Conservation (phyloP, 2,888 invertebrate species). For the Agapostemon virescens region DNA sequence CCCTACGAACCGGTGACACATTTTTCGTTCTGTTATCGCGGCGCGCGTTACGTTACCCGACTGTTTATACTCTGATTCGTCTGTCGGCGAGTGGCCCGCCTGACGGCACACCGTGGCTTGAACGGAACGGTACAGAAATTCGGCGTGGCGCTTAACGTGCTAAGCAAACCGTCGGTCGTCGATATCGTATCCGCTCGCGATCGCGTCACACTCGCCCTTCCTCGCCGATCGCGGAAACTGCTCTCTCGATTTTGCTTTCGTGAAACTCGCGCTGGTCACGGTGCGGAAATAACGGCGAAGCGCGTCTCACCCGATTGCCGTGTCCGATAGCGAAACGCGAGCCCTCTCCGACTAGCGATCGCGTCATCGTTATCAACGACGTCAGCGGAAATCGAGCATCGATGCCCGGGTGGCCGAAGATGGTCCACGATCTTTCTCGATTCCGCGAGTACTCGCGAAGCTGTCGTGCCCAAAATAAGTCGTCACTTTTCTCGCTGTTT, state of each 20-base stretch:
- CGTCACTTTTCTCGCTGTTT: background rate
- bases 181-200: conserved; percentile 54
- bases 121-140: no score
- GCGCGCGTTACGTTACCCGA: no score
- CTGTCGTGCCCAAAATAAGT: background rate
- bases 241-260: background rate
- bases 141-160: no score
- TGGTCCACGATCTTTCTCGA: background rate
- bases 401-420: no score
- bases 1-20: no score
- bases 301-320: background rate
- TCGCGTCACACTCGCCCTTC: conserved; percentile 38
- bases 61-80: no score
- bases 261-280: background rate
- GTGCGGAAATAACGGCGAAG: background rate
- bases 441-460: background rate
- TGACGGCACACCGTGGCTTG: no score
- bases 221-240: conserved; percentile 3
- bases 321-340: background rate
- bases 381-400: background rate
- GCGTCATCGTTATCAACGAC: conserved; percentile 1
- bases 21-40: no score
- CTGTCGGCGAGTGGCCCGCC: no score
- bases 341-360: background rate
- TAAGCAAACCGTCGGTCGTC: conserved; percentile 60